Base-by-base conservation (phyloP, 2,888 invertebrate species). In the Oxyteleia sp. region DNA sequence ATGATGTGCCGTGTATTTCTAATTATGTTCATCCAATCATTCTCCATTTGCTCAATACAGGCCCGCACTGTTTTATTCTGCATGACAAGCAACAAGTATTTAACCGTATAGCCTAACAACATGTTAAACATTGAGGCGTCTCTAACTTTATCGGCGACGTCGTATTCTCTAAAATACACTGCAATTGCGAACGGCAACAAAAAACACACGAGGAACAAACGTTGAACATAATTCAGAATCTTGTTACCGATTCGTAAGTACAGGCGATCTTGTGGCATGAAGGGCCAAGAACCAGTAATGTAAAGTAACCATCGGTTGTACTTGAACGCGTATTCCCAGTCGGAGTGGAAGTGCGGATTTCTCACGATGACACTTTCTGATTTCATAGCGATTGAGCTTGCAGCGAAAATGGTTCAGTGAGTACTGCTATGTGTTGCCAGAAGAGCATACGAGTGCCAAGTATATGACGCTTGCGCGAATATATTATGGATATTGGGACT, bases 311-410 rank as follows among this genome's bases (percentile, higher is more conserved):
- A n/a, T n/a, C n/a, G n/a, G n/a, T n/a, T n/a, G n/a, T n/a, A n/a
- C n/a, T n/a, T n/a, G n/a, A n/a, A n/a, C 4, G 35, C 35, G 10
- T 35, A 35, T 2, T 35, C 35, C 35, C 35, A 35, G 35, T 35
- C 35, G 7, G 5, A 2, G 4, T 10, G 35, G 10, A 7, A 35
- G 10, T 35, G 11, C 35, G 49, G 64, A 64, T 64, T 49, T 18
- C 49, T 26, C 26, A 49, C 29, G 26, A 35, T 64, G 64, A 64
- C 64, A 49, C 47, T 49, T 26, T 49, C 35, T 49, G 7, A 7
- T 35, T 35, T 10, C 35, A 35, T 35, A 8, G 1, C 11, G 1
- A 10, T 1, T 5, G 26, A 4, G 5, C 26, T 26, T 35, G 7
- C 4, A 26, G 7, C 3, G 26, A 26, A 26, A 26, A 26, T 26